Conservation (phyloP, 2,888 invertebrate species). For the Opisthograptis luteolata region DNA sequence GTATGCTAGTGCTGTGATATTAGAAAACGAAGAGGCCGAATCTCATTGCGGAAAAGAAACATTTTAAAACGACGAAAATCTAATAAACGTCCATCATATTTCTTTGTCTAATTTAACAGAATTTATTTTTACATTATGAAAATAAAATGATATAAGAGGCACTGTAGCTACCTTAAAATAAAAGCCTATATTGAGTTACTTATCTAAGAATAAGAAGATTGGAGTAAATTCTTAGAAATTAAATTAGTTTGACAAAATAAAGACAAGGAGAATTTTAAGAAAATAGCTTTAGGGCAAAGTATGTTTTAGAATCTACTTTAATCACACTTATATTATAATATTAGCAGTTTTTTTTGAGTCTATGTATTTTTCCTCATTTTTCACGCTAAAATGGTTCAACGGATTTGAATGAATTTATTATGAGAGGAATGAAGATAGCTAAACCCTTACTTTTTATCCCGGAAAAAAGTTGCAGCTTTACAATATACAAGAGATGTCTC, state of each 20-base stretch:
- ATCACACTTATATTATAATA: no score
- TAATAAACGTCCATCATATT: slow-evolving; percentile 30
- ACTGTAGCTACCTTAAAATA: slow-evolving; percentile 8
- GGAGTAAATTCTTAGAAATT: slow-evolving; percentile 4
- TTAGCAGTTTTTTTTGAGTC: no score
- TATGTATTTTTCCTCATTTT: no score
- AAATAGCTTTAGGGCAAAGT: no score
- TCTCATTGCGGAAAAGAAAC: slow-evolving; percentile 1
- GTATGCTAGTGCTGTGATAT: slow-evolving; percentile 2
- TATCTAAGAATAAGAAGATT: slow-evolving; percentile 1
- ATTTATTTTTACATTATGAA: slow-evolving; percentile 11
- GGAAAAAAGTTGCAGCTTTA: no score
- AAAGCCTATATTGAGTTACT: slow-evolving; percentile 12
- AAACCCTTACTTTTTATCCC: no score
- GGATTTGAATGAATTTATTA: no score
- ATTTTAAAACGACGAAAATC: slow-evolving; percentile 14
- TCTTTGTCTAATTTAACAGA: slow-evolving; percentile 16
- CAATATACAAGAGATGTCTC: no score
- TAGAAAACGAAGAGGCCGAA: background rate
- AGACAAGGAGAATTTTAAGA: background rate
- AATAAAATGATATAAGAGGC: slow-evolving; percentile 21
- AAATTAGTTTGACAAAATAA: slow-evolving; percentile 2
- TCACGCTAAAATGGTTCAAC: no score
- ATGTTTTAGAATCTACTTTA: no score
- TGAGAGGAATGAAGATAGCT: no score